phyloP scores from a whole-genome alignment of 2,797 vertebrate species.

The Aldrovandia affinis region DNA sequence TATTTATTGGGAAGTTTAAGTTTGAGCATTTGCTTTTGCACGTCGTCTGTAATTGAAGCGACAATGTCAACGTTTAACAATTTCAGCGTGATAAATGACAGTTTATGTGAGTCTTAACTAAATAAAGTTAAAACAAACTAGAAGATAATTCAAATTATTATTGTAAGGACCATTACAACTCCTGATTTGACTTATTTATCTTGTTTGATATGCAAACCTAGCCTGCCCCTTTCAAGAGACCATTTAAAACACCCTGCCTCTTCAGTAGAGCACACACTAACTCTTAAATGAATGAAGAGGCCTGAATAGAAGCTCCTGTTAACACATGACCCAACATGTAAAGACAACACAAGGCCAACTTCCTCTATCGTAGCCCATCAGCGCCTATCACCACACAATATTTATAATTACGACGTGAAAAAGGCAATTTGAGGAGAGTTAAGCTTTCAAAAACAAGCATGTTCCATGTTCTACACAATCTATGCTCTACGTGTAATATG shows the following conservation, averaged over 20 bases:
- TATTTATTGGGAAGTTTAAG: too few relatives aligned
- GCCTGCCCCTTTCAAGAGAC: neutral
- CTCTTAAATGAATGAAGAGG: conserved; percentile 1
- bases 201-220: neutral
- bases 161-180: neutral
- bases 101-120: neutral
- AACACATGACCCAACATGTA: neutral
- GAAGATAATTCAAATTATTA: neutral
- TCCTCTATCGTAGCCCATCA: neutral
- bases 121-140: neutral
- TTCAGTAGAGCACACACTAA: too few relatives aligned
- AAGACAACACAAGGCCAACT: neutral
- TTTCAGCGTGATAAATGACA: too few relatives aligned
- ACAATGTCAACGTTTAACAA: too few relatives aligned
- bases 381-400: conserved; percentile 17
- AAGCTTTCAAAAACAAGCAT: neutral
- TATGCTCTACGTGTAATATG: neutral
- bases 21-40: too few relatives aligned
- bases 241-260: neutral
- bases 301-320: neutral
- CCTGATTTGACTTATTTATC: too few relatives aligned
- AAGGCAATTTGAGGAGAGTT: neutral
- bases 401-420: neutral
- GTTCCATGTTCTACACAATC: conserved; percentile 2
- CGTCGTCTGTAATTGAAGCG: too few relatives aligned